A percentile compares a stretch with the other conserved stretches of the same genome.
Evolutionary conservation across 2,113 vertebrate genomes (phyloP).

Genomic region (Bos indicus): DNA sequence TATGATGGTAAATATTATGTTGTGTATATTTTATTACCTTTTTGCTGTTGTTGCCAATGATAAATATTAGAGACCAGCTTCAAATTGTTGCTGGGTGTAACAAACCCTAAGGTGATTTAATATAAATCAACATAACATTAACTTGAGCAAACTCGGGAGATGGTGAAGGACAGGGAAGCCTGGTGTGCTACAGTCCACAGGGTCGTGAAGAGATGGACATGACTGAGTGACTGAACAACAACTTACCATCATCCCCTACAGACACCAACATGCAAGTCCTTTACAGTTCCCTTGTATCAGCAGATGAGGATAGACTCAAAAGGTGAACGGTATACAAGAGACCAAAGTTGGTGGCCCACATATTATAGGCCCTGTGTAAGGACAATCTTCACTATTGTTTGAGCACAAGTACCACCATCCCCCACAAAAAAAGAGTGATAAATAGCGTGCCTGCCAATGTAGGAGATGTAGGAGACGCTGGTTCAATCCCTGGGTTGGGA

Average conservation of each 20-base stretch:
- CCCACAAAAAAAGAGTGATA: too few relatives aligned
- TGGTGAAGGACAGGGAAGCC: neutral
- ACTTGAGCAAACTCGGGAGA: neutral
- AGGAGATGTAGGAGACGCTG: too few relatives aligned
- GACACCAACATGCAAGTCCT: neutral
- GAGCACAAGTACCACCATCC: too few relatives aligned
- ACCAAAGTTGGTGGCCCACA: too few relatives aligned
- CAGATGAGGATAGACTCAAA: neutral
- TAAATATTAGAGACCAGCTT: neutral
- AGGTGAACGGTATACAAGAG: accelerated
- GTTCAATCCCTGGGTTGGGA: too few relatives aligned
- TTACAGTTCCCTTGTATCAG: neutral
- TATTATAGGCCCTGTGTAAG: too few relatives aligned
- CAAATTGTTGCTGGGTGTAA: neutral
- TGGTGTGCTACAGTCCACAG: neutral
- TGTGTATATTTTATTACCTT: neutral
- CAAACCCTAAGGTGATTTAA: neutral
- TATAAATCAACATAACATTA: neutral
- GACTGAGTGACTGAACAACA: neutral
- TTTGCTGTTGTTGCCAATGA: neutral
- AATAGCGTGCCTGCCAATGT: too few relatives aligned
- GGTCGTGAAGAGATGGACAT: accelerated
- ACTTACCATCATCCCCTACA: neutral
- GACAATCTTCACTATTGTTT: too few relatives aligned
- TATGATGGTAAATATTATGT: neutral